Evolutionary conservation across 2,113 vertebrate species (phyloP), one percentile per base, ranked within the genome.

Genomic region (Actinemys pallida): DNA sequence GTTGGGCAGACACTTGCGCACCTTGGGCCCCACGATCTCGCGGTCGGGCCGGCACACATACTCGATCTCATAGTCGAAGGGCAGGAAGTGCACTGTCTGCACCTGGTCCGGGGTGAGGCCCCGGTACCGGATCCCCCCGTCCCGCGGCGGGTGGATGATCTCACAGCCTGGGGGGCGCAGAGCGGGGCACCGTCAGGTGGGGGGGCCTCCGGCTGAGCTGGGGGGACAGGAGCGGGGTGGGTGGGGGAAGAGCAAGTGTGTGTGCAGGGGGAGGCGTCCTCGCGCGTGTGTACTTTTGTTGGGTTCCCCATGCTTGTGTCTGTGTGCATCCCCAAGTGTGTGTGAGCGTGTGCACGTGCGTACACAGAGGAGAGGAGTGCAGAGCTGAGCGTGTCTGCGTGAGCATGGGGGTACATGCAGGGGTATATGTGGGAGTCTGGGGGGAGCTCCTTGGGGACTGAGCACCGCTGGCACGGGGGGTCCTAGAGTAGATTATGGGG

Each of bases 51-150:
- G 98, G 97, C 99, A 99, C 92, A 99, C 99, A 90, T 99, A 99
- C 97, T 99, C 99, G 39, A 99, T 99, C 98, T 99, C 99, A 83
- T 99, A 99, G 98, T 99, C 99, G 95, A 99, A 98, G 0, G 99
- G 99, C 90, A 99, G 98, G 90, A 99, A 98, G 93, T 98, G 99
- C 8, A 99, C 99, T 24, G 97, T 96, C 88, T 97, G 97, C 52
- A 99, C 99, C 98, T 99, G 99, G 91, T 99, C 99, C 27, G 99
- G 99, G 57, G 99, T 99, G 96, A 99, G 98, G n/a, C 99, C 99
- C 96, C 99, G 98, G 98, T 99, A 99, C 27, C 99, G 99, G 97
- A 99, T 99, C 39, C 99, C 99, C 47, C 99, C 99, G 50, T 99
- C 99, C 97, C 99, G 98, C 3, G 99, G 99, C 2, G 99, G 99